Base-by-base conservation (phyloP, 2,888 invertebrate genomes). In the Drepana falcataria region DNA sequence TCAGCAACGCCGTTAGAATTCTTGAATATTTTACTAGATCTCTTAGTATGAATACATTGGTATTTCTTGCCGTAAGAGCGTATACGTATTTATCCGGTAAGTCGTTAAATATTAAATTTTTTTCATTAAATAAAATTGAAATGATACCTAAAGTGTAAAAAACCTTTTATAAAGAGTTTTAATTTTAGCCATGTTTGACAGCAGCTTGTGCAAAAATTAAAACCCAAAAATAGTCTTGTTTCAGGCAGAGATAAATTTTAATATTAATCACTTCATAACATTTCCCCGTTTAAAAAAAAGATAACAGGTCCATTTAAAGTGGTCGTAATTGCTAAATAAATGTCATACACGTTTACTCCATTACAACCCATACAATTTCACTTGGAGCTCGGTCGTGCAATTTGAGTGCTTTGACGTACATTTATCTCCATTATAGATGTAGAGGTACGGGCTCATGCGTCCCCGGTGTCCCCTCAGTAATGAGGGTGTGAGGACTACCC, bases 401-500 rank as follows among this genome's bases (percentile, higher is more conserved):
- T 86, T 85, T 82, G 79, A 84, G 81, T 80, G 76, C 82, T 87
- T 86, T 87, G 88, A 85, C 88, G 84, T 84, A 82, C 84, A 89
- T 91, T 88, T 87, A 87, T 90, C 88, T 88, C 85, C 80, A 88
- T 91, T 88, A 84, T 69, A 81, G 81, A 85, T 84, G 81, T 83
- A 63, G 69, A 73, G 72, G 77, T 73, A 68, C 57, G 58, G 60
- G 59, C 64, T 61, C 65, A 81, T 69, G 77, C 67, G 73, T 81
- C 85, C 83, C 84, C 57, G 41, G 83, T 72, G 57, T 65, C 75
- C 69, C 69, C 76, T 68, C 66, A 60, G 49, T 49, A 48, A 35
- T 44, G 63, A 56, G 57, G 41, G 40, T 21, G 53, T 56, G 47
- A 52, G 56, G 54, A 54, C 55, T 55, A 54, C 48, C 40, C 40